A percentile compares a stretch with the other conserved stretches of the same genome.
Evolutionary conservation across 2,888 invertebrate genomes (phyloP).

Genomic region (Stenodema calcarata): DNA sequence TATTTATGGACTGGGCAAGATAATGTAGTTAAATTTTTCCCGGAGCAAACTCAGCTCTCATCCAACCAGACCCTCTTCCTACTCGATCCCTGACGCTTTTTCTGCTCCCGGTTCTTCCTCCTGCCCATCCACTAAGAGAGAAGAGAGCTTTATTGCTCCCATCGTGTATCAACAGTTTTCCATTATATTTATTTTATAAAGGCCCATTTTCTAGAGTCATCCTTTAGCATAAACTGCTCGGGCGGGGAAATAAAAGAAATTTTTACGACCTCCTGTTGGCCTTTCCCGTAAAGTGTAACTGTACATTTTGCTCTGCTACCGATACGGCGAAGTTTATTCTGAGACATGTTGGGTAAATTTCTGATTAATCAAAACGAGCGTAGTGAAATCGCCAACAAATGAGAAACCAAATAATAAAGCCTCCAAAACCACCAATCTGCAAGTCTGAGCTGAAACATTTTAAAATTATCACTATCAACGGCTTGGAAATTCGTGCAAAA

Average conservation of each 20-base stretch:
- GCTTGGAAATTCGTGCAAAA: too few species aligned
- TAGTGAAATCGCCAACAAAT: too few species aligned
- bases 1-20: conserved; percentile 41
- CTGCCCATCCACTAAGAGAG: neutral
- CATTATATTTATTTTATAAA: conserved; percentile 47
- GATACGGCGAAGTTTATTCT: neutral
- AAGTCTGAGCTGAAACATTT: too few species aligned
- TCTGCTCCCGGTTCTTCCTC: neutral
- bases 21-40: conserved; percentile 46
- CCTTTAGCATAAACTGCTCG: conserved; percentile 43
- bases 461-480: too few species aligned
- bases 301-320: neutral
- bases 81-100: conserved; percentile 18
- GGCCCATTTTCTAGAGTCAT: conserved; percentile 40
- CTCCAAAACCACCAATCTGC: too few species aligned
- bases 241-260: conserved; percentile 40
- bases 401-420: too few species aligned
- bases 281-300: conserved; percentile 8
- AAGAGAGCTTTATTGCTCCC: conserved; percentile 41
- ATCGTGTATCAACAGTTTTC: conserved; percentile 46
- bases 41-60: conserved; percentile 6
- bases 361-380: too few species aligned
- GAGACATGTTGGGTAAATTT: neutral
- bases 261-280: conserved; percentile 37
- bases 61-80: neutral